Base-by-base conservation (phyloP, 2,888 invertebrate species). In the Drosophila quinaria region DNA sequence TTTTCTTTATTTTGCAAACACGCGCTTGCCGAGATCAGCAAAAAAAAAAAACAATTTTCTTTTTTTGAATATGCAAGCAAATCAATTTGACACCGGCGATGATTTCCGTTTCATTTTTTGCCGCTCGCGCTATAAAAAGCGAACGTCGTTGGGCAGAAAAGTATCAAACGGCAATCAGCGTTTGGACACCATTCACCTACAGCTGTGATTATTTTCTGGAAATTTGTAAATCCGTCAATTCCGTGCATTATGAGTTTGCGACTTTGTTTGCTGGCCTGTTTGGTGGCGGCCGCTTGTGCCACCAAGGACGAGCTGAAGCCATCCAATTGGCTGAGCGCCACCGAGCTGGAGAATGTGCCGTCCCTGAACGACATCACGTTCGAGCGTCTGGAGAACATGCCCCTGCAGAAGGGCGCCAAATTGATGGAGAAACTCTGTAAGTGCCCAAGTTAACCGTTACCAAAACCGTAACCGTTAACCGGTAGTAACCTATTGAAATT, bases 381-480 rank as follows among this genome's bases (percentile, higher is more conserved):
- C 61, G 73, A 89, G 55, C 67, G 69, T 19, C 58, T 91, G 78
- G 91, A 92, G 74, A 76, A 70, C 35, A 81, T 89, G 89, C 70
- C 91, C 0, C 51, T 80, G 37, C 56, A 79, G 17, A 80, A 82
- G 46, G 92, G 88, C 13, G 91, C 92, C 54, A 61, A 85, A 13
- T 55, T 90, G 66, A n/a, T 89, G 31, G 78, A 88, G 55, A 76
- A 80, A 51, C 60, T 92, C 54, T 92, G 90, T 91, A 70, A 86
- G 91, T 42, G 29, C 5, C 25, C 25, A 5, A 25, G 25, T 25
- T 25, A 25, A 6, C 25, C 25, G 25, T 25, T 25, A 25, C 2
- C 25, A 25, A 25, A 5, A 22, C 4, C 25, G 25, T 25, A 25
- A 25, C 25, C 25, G 25, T 6, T 25, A 25, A 25, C 2, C 25